These are phyloP conservation scores for Bradypus variegatus DNA, from an alignment of 2,797 vertebrate species.

Conservation along the genomic window DNA sequence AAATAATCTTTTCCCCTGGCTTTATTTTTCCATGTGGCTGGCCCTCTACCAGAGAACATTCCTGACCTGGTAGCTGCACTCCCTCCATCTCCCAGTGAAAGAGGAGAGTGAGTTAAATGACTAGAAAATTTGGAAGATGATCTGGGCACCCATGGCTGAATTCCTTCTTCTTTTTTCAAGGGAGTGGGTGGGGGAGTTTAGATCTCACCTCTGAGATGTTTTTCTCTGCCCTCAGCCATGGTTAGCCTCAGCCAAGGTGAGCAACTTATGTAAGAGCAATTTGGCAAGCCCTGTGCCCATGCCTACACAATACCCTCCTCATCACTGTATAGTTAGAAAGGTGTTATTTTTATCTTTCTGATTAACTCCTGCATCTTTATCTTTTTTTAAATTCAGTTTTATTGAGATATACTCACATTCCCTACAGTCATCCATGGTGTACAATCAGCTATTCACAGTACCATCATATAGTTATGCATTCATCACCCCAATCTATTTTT, in stretches of 20 bases:
- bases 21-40: neutral
- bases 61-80: neutral
- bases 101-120: neutral
- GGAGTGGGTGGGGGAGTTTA: neutral
- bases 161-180: neutral
- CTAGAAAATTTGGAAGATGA: neutral
- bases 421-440: too few relatives aligned
- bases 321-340: neutral
- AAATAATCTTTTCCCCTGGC: neutral
- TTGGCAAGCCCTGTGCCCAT: neutral
- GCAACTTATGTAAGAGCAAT: neutral
- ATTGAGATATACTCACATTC: too few relatives aligned
- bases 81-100: neutral
- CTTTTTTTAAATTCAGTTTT: neutral
- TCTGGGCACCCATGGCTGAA: neutral
- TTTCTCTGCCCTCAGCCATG: neutral
- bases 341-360: neutral
- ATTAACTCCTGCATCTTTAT: neutral
- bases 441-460: too few relatives aligned
- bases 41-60: neutral
- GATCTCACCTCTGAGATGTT: neutral
- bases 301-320: neutral
- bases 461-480: too few relatives aligned
- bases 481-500: too few relatives aligned
- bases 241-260: neutral